Percentiles rank a stretch among this genome's conserved stretches.
Evolutionary conservation across 1,140 invertebrate genomes (phyloP).

Genomic region (Trachymyrmex septentrionalis): DNA sequence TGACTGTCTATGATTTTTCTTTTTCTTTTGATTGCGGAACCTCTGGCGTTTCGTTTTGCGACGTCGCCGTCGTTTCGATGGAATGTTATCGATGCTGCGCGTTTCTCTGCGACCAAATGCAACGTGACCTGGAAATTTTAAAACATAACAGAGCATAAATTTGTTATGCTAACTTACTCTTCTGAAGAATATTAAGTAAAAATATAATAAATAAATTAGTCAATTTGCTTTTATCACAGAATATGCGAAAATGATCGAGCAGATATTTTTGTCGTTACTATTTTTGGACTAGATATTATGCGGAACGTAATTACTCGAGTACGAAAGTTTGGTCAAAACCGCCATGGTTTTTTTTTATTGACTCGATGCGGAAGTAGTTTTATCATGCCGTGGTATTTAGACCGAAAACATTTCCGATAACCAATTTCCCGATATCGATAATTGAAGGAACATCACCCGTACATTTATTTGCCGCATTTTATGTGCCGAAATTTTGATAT

Average conservation of each 20-base stretch:
- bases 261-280: background rate
- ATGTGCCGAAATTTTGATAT: background rate
- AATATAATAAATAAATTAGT: conserved; percentile 6
- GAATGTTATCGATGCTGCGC: conserved; percentile 38
- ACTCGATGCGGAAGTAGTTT: conserved; percentile 38
- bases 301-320: conserved; percentile 46
- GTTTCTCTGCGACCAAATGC: conserved; percentile 21
- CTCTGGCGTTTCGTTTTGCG: conserved; percentile 10
- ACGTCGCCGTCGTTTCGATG: background rate
- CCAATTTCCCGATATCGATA: conserved; percentile 48
- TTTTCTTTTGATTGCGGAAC: conserved; percentile 12
- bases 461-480: background rate
- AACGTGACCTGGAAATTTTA: conserved; percentile 31
- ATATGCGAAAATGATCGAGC: conserved; percentile 1
- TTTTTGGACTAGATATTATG: conserved; percentile 27
- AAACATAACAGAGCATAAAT: background rate
- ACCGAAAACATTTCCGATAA: conserved; percentile 54
- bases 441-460: conserved; percentile 37
- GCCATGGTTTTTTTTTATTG: conserved; percentile 46
- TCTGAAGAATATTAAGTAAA: background rate
- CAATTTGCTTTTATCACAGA: background rate
- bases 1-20: conserved; percentile 36
- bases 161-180: background rate
- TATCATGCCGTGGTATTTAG: conserved; percentile 50
- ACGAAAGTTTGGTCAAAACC: conserved; percentile 39